Percentiles rank a stretch among this genome's conserved stretches.
These are phyloP conservation scores for Xanthorhoe spadicearia DNA, from an alignment of 2,888 invertebrate genomes.

Conservation along the genomic window DNA sequence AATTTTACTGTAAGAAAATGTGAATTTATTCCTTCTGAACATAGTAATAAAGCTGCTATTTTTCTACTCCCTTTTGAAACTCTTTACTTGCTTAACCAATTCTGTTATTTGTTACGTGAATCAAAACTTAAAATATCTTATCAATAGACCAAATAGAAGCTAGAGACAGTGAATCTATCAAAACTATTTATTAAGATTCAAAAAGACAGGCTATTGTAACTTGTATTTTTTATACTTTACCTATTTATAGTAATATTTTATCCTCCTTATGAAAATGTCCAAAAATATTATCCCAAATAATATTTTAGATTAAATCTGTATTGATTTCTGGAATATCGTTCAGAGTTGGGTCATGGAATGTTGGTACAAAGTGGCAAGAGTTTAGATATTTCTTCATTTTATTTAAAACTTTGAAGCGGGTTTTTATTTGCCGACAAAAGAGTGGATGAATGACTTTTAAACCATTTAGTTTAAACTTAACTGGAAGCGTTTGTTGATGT, in stretches of 20 bases:
- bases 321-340: conserved; percentile 57
- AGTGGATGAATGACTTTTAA: conserved; percentile 9
- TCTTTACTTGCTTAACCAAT: neutral
- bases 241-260: conserved; percentile 54
- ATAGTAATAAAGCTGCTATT: conserved; percentile 11
- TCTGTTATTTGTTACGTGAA: conserved; percentile 36
- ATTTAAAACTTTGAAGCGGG: conserved; percentile 2
- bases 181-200: conserved; percentile 53
- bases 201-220: conserved; percentile 58
- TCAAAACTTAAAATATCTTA: conserved; percentile 48
- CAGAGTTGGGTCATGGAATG: conserved; percentile 50
- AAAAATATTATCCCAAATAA: conserved; percentile 47
- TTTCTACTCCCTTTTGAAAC: conserved; percentile 21
- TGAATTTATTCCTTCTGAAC: neutral
- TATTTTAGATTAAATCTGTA: conserved; percentile 57
- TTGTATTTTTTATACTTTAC: conserved; percentile 51
- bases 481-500: conserved; percentile 17
- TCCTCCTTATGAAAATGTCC: conserved; percentile 47
- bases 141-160: conserved; percentile 67
- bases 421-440: conserved; percentile 6
- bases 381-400: conserved; percentile 39
- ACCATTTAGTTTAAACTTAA: conserved; percentile 6
- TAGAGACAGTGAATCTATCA: conserved; percentile 55
- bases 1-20: neutral
- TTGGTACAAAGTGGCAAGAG: conserved; percentile 54